Base-by-base conservation (phyloP, 2,888 invertebrate genomes). In the Erpobdella octoculata region DNA sequence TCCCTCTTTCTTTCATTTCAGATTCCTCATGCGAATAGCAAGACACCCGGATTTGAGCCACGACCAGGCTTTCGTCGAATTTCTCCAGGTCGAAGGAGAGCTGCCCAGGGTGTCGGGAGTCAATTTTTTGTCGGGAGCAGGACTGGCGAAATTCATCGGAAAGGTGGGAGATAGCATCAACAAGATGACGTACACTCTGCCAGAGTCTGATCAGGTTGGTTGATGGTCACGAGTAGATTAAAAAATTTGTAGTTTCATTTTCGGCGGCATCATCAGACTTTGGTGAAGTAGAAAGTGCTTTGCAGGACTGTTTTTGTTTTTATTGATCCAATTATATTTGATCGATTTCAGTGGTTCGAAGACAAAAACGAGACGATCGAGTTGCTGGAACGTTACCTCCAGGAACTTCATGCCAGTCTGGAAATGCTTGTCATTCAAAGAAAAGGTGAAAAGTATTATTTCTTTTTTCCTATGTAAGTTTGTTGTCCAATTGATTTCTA, bases 161-260 rank as follows among this genome's bases (percentile, higher is more conserved):
- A 92, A 91, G 87, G 91, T 97, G 71, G 95, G 95, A 33, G 95
- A 96, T 84, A 94, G 94, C 8, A 93, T 98, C 74, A 94, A 93
- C 83, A 97, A 97, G 86, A 95, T 98, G 79, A 93, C 96, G 0
- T 95, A 92, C 84, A 93, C 92, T 85, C 98, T 98, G 96, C 97
- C 97, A 81, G 98, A 99, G 85, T 91, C 90, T 74, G 98, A 98
- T 85, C 91, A 93, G 78, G 94, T 95, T 71, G 71, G 76, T 4
- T 9, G 18, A n/a, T 28, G 3, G 4, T 21, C 28, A 0, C 3
- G 41, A 68, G 73, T 9, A 41, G 41, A 59, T 25, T 9, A 59
- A 59, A 41, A 71, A 71, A 72, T 68, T 59, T 79, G 79, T 78
- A 77, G 78, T 74, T 79, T 78, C 79, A 77, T n/a, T 41, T n/a